These are phyloP conservation scores for Sciurus niger DNA, from an alignment of 2,113 vertebrate species.

Conservation along the genomic window DNA sequence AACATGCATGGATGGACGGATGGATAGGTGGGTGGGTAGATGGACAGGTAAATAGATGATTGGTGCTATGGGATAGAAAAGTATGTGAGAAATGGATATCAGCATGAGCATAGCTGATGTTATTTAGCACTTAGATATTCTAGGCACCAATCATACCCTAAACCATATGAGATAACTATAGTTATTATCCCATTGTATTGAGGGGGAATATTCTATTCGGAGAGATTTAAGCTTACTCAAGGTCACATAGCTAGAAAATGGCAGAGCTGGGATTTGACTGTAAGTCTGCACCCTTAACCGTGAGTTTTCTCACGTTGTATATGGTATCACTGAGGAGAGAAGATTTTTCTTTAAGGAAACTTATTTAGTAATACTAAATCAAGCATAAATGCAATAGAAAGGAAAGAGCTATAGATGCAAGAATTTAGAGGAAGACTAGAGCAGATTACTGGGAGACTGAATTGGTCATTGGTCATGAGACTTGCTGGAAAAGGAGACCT, in stretches of 20 bases:
- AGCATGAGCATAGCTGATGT: conserved; percentile 26
- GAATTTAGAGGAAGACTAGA: conserved; percentile 3
- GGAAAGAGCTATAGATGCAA: not conserved
- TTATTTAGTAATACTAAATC: not conserved
- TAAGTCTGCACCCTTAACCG: not conserved
- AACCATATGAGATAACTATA: not conserved
- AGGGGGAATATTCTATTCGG: conserved; percentile 17
- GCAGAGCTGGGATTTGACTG: not conserved
- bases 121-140: not conserved
- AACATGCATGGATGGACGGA: not conserved
- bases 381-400: not conserved
- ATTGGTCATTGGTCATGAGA: not conserved
- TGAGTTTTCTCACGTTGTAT: not conserved
- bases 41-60: not conserved
- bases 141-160: not conserved
- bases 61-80: not conserved
- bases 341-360: not conserved
- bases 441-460: not conserved
- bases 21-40: not conserved
- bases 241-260: conserved; percentile 6
- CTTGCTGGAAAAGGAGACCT: not conserved
- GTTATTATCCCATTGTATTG: conserved; percentile 34
- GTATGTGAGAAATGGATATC: not conserved
- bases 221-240: not conserved
- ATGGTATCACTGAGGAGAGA: not conserved